Base-by-base conservation (phyloP, 2,113 vertebrate species). In the Struthidea cinerea region DNA sequence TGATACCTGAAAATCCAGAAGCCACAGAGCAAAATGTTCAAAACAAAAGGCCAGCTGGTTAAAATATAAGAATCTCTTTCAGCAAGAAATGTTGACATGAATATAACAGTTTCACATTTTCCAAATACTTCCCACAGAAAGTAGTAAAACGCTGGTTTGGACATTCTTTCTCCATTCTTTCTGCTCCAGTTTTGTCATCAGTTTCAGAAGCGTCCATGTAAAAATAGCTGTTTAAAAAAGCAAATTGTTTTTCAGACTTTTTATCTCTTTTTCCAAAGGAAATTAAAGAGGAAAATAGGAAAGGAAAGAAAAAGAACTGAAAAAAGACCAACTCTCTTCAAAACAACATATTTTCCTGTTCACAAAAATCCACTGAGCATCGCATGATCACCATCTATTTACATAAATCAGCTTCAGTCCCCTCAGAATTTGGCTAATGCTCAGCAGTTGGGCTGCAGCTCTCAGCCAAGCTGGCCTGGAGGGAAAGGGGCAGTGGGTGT, bases 211-310 rank as follows among this genome's bases (percentile, higher is more conserved):
- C 7, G 5, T n/a, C n/a, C 49, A 49, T 1, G 1, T 30, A 18
- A 52, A 84, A 74, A 75, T 6, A 52, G 4, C 7, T 56, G 73
- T 60, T 49, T 24, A 1, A n/a, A 80, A 73, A 50, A 22, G 1
- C 1, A 44, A 32, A 6, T 0, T 5, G 47, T 65, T 84, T 89
- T 65, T 64, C 39, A 46, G n/a, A 42, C 16, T 17, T 74, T 49
- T 77, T 68, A 46, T 24, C 22, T 87, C 28, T 76, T 82, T 94
- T 94, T 57, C 46, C 61, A 83, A 84, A 82, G 57, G 77, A 87
- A 91, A 90, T 55, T 26, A 39, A 41, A 73, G 26, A 79, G 30
- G 8, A 74, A 93, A 94, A 39, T 30, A 64, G 27, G 56, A 88
- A 47, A 28, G 6, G 23, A 24, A 10, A 3, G 11, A 22, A 8